Conservation (phyloP, 2,797 vertebrate genomes). For the Furcifer pardalis region DNA sequence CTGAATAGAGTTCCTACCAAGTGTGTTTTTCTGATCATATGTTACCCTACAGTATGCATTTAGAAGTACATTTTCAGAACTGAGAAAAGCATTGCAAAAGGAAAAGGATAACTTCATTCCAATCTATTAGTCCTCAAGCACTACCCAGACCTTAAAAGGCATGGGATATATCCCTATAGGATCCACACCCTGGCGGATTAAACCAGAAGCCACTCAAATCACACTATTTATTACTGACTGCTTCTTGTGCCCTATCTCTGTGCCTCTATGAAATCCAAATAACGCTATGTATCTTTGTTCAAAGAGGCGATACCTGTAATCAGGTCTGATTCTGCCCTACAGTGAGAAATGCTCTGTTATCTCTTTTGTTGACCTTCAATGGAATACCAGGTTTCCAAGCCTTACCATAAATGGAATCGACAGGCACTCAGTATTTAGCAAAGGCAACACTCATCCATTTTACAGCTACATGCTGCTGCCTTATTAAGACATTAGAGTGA, state of each 20-base stretch:
- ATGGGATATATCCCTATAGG: background rate
- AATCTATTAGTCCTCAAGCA: background rate
- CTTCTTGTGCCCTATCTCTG: background rate
- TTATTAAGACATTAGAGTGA: slow-evolving; percentile 63
- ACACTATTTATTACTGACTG: background rate
- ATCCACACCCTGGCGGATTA: background rate
- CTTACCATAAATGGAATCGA: slow-evolving; percentile 65
- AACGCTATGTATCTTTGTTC: too few relatives aligned
- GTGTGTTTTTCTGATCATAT: background rate
- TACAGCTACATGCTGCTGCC: slow-evolving; percentile 42
- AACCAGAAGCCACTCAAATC: background rate
- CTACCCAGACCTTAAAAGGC: background rate
- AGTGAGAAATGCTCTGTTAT: slow-evolving; percentile 47
- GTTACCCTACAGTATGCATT: background rate
- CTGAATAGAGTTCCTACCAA: background rate
- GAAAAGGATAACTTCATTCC: background rate
- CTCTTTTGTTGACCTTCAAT: slow-evolving; percentile 44
- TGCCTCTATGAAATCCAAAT: background rate
- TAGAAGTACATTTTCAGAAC: background rate
- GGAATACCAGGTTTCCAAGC: slow-evolving; percentile 64
- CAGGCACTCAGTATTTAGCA: slow-evolving; percentile 58
- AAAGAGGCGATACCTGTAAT: background rate
- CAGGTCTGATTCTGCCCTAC: background rate
- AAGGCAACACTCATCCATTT: slow-evolving; percentile 52
- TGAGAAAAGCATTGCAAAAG: background rate